Conservation (phyloP, 2,888 invertebrate species). For the Germaria angustata region DNA sequence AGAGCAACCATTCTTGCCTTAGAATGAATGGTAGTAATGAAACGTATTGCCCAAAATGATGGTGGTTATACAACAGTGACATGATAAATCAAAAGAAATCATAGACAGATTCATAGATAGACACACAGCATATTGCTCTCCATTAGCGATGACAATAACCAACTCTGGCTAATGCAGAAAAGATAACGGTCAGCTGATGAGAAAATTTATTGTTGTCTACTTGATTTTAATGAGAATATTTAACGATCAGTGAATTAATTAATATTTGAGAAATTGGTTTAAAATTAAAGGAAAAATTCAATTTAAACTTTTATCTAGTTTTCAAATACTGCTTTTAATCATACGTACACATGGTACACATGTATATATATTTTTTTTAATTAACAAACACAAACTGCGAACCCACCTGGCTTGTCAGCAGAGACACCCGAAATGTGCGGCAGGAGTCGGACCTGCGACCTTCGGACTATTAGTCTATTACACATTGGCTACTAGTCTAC, state of each 20-base stretch:
- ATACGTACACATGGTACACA: no score
- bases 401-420: no score
- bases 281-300: no score
- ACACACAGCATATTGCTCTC: constrained; percentile 10
- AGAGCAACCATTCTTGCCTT: neutral
- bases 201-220: neutral
- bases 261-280: no score
- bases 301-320: no score
- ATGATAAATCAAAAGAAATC: constrained; percentile 33
- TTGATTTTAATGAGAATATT: neutral
- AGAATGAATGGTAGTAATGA: constrained; percentile 16
- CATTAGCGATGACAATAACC: constrained; percentile 9
- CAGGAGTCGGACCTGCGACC: no score
- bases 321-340: no score
- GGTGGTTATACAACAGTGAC: constrained; percentile 20
- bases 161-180: neutral
- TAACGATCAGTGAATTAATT: neutral
- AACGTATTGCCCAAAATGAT: constrained; percentile 16
- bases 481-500: no score
- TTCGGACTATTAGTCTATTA: no score
- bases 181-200: constrained; percentile 27
- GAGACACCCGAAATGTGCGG: no score
- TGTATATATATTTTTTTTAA: no score
- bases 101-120: constrained; percentile 8
- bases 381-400: no score